Conservation (phyloP, 1,140 invertebrate species). For the Lycorma delicatula region DNA sequence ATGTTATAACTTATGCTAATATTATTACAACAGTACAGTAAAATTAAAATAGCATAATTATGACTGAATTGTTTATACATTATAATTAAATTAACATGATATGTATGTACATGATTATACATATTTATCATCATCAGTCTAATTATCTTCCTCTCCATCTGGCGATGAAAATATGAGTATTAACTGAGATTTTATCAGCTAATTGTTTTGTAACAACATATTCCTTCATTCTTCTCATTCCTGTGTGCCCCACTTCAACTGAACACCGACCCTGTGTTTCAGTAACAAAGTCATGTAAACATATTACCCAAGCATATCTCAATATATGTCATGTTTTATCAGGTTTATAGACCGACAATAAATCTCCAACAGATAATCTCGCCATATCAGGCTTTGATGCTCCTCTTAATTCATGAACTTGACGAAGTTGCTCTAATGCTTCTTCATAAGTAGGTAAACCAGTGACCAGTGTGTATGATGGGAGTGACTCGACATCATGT, state of each 20-base stretch:
- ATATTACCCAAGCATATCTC: neutral
- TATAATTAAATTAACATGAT: no score
- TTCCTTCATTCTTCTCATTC: no score
- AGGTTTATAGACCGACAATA: conserved; percentile 5
- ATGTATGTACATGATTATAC: no score
- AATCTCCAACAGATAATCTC: conserved; percentile 5
- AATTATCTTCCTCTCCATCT: no score
- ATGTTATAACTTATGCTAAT: no score
- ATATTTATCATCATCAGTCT: no score
- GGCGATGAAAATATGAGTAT: no score
- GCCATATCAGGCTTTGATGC: neutral
- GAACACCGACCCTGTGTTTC: neutral
- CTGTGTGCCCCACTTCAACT: neutral
- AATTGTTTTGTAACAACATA: neutral
- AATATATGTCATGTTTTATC: neutral
- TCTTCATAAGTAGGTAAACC: conserved; percentile 52
- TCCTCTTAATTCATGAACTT: conserved; percentile 24
- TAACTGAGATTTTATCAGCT: no score
- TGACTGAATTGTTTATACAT: no score
- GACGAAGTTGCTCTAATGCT: conserved; percentile 45
- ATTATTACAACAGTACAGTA: no score
- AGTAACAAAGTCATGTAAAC: no score
- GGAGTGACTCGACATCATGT: conserved; percentile 44
- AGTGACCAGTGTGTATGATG: conserved; percentile 52
- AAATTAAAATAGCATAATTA: no score